These are phyloP conservation scores for Blastomussa wellsi DNA, from an alignment of 92 coral and sea anemone species.

Conservation along the genomic window DNA sequence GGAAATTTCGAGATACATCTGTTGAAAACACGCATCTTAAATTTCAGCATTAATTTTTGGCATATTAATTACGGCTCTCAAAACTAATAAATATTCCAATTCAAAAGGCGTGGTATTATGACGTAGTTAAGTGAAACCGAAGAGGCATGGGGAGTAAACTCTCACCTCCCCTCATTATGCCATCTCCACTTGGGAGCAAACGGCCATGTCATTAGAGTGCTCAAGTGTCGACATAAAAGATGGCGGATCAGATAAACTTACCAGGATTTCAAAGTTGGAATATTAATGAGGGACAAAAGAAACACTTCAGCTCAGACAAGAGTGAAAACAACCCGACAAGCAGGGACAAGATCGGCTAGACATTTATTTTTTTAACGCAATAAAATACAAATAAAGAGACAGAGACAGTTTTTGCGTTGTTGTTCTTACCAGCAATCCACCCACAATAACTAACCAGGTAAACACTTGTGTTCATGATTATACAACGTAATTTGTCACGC, in stretches of 20 bases:
- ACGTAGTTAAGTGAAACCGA: not conserved
- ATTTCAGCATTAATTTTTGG: not conserved
- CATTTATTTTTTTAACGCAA: no score
- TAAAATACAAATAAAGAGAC: not conserved
- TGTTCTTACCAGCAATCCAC: not conserved
- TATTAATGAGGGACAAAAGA: not conserved
- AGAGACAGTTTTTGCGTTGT: not conserved
- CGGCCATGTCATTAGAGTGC: not conserved
- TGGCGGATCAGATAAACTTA: not conserved
- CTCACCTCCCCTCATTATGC: not conserved
- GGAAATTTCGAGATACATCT: not conserved
- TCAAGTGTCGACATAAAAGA: not conserved
- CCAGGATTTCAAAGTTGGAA: not conserved
- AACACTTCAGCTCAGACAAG: not conserved
- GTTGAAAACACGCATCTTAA: not conserved
- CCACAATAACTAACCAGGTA: not conserved
- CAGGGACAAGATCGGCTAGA: not conserved
- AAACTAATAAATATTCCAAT: not conserved
- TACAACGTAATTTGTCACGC: not conserved
- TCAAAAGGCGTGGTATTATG: not conserved
- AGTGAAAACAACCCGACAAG: slow-evolving; percentile 2
- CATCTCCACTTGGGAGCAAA: not conserved
- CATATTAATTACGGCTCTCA: not conserved
- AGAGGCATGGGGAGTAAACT: not conserved
- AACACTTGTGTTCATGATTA: not conserved